Conservation (phyloP, 2,113 vertebrate species). For the Sinocyclocheilus rhinocerous region DNA sequence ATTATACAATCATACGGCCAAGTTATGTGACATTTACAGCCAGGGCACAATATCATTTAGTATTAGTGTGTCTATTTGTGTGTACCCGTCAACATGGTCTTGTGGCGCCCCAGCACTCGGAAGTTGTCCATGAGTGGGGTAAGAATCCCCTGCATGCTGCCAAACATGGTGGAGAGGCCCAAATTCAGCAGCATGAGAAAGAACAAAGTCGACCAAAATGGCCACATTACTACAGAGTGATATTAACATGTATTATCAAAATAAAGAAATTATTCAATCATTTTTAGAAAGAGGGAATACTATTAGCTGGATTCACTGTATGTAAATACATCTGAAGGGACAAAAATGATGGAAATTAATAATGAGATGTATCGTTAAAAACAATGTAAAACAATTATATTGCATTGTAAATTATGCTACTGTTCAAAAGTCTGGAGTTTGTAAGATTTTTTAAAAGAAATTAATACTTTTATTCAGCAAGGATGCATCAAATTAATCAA, state of each 20-base stretch:
- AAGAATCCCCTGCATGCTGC: constrained; percentile 98
- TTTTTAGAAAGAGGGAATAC: not conserved
- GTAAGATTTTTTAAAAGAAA: too few relatives aligned
- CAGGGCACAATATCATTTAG: not conserved
- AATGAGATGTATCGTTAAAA: too few relatives aligned
- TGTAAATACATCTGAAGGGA: too few relatives aligned
- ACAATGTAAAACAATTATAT: too few relatives aligned
- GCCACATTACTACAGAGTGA: constrained; percentile 66
- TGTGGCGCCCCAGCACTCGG: constrained; percentile 77
- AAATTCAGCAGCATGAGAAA: constrained; percentile 99
- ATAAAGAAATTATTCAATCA: not conserved
- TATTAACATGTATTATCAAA: not conserved
- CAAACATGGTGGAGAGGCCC: constrained; percentile 97
- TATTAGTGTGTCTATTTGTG: not conserved
- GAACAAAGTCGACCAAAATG: constrained; percentile 95
- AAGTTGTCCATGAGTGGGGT: constrained; percentile 95
- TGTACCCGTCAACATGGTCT: constrained; percentile 73
- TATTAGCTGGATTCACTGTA: not conserved
- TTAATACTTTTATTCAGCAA: too few relatives aligned
- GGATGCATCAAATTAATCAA: too few relatives aligned
- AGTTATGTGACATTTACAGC: not conserved
- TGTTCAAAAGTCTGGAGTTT: too few relatives aligned
- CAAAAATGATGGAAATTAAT: too few relatives aligned
- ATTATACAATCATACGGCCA: not conserved
- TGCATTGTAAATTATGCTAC: too few relatives aligned